Evolutionary conservation across 2,113 vertebrate species (phyloP).

Genomic region (Poeciliopsis retropinna): DNA sequence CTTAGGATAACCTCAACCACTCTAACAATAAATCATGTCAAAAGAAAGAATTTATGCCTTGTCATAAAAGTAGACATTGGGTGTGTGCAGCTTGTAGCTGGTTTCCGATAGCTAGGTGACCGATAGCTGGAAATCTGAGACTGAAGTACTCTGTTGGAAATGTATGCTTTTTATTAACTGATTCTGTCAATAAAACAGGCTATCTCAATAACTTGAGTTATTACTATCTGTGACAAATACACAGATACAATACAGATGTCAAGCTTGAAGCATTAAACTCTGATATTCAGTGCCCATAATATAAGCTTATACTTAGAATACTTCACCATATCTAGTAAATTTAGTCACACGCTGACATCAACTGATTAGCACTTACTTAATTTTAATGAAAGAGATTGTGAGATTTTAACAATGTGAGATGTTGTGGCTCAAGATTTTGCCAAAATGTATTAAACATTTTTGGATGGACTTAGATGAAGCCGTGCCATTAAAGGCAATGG

Average conservation of each 20-base stretch:
- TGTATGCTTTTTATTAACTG: no score
- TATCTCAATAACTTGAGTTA: no score
- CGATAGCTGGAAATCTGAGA: neutral
- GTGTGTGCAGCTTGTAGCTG: neutral
- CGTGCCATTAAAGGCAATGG: neutral
- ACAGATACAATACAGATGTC: neutral
- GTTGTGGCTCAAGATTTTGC: no score
- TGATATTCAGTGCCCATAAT: neutral
- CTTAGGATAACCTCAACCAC: neutral
- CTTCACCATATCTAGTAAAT: neutral
- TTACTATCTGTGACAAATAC: no score
- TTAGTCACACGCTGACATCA: neutral
- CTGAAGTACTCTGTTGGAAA: no score
- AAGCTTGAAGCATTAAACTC: neutral
- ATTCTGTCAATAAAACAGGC: neutral
- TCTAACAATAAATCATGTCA: neutral
- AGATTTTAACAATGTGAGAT: no score
- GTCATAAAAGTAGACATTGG: neutral
- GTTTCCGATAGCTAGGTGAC: no score
- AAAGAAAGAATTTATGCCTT: no score
- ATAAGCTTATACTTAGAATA: neutral
- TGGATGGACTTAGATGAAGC: neutral
- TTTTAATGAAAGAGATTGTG: neutral
- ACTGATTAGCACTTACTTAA: neutral
- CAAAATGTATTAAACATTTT: neutral